Conservation (phyloP, 2,113 vertebrate species). For the Pedionomus torquatus region DNA sequence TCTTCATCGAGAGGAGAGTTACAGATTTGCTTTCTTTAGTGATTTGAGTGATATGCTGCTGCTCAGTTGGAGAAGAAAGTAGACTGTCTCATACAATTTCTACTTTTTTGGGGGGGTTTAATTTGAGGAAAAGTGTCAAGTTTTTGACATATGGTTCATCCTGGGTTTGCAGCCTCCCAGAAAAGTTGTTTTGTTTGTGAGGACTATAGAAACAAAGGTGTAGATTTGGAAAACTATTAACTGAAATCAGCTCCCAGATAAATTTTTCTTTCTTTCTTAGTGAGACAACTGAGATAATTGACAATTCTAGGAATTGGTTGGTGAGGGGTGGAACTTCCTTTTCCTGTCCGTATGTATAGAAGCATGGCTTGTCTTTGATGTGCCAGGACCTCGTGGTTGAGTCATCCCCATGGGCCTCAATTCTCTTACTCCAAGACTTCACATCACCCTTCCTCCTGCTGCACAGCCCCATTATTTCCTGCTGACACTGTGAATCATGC, state of each 20-base stretch:
- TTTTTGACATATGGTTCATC: not conserved
- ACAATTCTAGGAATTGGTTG: not conserved
- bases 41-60: constrained; percentile 8
- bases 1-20: constrained; percentile 35
- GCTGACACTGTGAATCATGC: not conserved
- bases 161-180: not conserved
- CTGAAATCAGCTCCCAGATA: not conserved
- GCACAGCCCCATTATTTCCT: not conserved
- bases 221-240: not conserved
- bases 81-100: not conserved
- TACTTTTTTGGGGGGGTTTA: not conserved
- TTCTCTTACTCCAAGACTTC: not conserved
- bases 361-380: not conserved
- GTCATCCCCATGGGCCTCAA: not conserved
- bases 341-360: not conserved
- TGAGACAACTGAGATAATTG: not conserved
- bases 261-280: not conserved
- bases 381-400: not conserved
- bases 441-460: not conserved
- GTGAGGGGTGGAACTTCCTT: not conserved
- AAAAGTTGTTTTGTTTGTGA: not conserved
- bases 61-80: constrained; percentile 10
- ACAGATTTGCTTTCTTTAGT: constrained; percentile 2
- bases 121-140: not conserved
- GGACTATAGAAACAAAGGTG: not conserved